phyloP scores from a whole-genome alignment of 2,888 invertebrate species.

The Sphinx pinastri region DNA sequence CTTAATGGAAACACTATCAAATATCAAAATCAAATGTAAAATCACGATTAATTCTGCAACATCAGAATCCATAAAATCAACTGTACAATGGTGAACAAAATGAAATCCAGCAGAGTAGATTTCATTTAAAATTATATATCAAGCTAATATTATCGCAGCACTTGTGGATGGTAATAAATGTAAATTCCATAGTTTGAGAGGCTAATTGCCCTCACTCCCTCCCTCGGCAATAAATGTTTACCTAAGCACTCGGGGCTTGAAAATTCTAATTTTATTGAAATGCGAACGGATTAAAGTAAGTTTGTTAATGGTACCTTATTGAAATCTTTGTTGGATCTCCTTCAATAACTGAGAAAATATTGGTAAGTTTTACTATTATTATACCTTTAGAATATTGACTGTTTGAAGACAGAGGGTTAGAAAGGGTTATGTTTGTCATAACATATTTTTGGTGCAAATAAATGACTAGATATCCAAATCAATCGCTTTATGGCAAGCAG shows the following conservation, averaged over 20 bases:
- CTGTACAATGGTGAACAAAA: slow-evolving; percentile 34
- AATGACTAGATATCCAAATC: no score
- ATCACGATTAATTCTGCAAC: neutral
- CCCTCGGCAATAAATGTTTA: slow-evolving; percentile 66
- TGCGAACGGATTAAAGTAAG: slow-evolving; percentile 38
- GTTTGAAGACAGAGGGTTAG: no score
- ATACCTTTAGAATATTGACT: neutral
- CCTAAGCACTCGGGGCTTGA: slow-evolving; percentile 58
- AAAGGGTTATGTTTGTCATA: no score
- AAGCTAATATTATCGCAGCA: slow-evolving; percentile 78
- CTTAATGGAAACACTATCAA: neutral
- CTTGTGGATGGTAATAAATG: slow-evolving; percentile 73
- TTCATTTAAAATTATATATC: slow-evolving; percentile 61
- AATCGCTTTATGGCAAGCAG: no score
- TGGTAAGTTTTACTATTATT: neutral
- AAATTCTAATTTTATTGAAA: slow-evolving; percentile 72
- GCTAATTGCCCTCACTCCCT: slow-evolving; percentile 54
- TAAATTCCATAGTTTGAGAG: slow-evolving; percentile 72
- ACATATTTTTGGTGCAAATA: no score
- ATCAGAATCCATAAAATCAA: slow-evolving; percentile 24
- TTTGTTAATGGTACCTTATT: slow-evolving; percentile 25
- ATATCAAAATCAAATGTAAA: neutral
- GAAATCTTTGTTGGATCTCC: slow-evolving; percentile 1
- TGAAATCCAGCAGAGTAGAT: slow-evolving; percentile 66
- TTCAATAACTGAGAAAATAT: neutral